These are phyloP conservation scores for Colletes gigas DNA, from an alignment of 1,140 invertebrate species.

Conservation along the genomic window DNA sequence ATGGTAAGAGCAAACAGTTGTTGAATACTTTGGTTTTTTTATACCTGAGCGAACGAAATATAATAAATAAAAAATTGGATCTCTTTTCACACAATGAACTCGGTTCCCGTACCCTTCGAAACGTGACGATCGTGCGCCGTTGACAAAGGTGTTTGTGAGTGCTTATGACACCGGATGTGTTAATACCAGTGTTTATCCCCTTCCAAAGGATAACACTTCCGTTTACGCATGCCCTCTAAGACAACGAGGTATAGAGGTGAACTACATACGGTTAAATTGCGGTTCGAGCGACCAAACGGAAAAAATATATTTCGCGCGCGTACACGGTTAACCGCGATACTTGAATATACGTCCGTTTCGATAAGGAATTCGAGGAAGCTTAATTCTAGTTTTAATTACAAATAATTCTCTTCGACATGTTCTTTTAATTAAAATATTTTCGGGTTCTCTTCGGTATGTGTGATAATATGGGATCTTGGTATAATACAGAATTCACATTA, in stretches of 20 bases:
- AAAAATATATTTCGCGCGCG: conserved; percentile 21
- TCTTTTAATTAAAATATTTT: too few species aligned
- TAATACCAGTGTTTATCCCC: conserved; percentile 44
- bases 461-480: too few species aligned
- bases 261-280: conserved; percentile 34
- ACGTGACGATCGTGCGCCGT: too few species aligned
- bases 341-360: background rate
- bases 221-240: conserved; percentile 7
- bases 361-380: background rate
- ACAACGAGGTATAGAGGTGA: conserved; percentile 15
- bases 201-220: conserved; percentile 40
- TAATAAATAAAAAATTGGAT: too few species aligned
- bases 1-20: too few species aligned
- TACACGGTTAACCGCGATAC: conserved; percentile 28
- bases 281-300: background rate
- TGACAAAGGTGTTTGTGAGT: background rate
- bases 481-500: too few species aligned
- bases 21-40: too few species aligned
- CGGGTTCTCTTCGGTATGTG: too few species aligned
- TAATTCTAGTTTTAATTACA: too few species aligned
- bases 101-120: background rate
- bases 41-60: too few species aligned
- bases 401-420: too few species aligned
- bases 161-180: conserved; percentile 15
- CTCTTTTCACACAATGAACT: too few species aligned